Base-by-base conservation (phyloP, 1,140 invertebrate species). In the Micrasema minimum region DNA sequence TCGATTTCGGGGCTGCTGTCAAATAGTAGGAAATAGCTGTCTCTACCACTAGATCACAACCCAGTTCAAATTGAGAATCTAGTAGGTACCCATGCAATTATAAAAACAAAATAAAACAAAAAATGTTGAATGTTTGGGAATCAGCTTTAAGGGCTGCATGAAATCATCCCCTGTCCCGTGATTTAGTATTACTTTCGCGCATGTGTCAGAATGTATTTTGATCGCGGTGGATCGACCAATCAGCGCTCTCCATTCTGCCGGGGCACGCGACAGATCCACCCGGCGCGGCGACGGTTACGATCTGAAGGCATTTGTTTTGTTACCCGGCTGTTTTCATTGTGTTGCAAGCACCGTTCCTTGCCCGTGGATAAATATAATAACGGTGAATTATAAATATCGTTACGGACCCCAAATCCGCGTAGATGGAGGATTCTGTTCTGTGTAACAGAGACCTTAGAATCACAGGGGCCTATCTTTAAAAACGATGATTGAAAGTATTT, bases 261-360 rank as follows among this genome's bases (percentile, higher is more conserved):
- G 64, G 64, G 64, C 64, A 66, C 64, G 64, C 64, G 64, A 66
- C 64, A 53, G 61, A 64, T 64, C 26, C 57, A 43, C n/a, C 31
- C 22, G n/a, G 48, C 1, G 18, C 64, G 22, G 48, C 45, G 64
- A 66, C 64, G 64, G 64, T 66, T 66, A 46, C 41, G 38, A 66
- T 37, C 64, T 51, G 48, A 66, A 48, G 64, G 64, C 64, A 66
- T 66, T 66, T 51, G 51, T 43, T 61, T 61, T 61, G 57, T 61
- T 61, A n/a, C 57, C 14, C 23, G 51, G 51, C 37, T 55, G 51
- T 14, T 55, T 51, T 51, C 20, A 55, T 55, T 55, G 51, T 55
- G 20, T 23, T 12, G 37, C 57, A 20, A 61, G 57, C 37, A 38
- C 43, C 41, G 57, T 55, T n/a, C n/a, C n/a, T 1, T 55, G 37